Base-by-base conservation (phyloP, 2,797 vertebrate species). In the Masticophis lateralis region DNA sequence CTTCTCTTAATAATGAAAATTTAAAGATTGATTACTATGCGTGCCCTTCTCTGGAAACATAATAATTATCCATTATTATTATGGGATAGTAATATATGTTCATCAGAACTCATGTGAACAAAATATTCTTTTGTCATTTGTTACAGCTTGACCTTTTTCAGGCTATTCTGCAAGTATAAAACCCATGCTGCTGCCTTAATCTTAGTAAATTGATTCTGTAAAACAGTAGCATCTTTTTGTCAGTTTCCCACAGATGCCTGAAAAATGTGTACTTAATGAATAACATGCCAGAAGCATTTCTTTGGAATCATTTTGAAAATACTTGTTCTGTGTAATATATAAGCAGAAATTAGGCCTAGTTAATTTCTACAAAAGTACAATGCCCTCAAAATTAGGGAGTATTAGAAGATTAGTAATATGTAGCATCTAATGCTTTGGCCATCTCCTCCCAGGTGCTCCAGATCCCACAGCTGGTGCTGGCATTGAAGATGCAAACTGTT, bases 401-500 rank as follows among this genome's bases (percentile, higher is more conserved):
- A n/a, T 37, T 37, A 79, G 43, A 74, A 74, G 10, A 83, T 47
- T 25, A 47, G 79, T 47, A 47, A 43, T 57, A 47, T 18, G 10
- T 60, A 37, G 11, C 47, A 28, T 13, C 1, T 27, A 10, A 86
- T 25, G 7, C 14, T 66, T 83, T 57, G 87, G 11, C 47, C 7
- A 4, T 66, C 20, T 86, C 1, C 3, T 53, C 37, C 0, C 91
- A 98, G 97, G 97, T 2, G 97, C 97, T 61, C 97, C 97, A 0
- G 97, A 98, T 90, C 97, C 97, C 92, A 98, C 97, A 0, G 97
- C 97, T 0, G 97, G 97, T 0, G 97, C 97, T 0, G 95, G 97
- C 60, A 97, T 97, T 0, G 97, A 98, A 59, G 97, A 98, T 5
- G 97, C 97, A 83, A 98, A 98, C 95, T 97, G 97, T 92, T 98